These are phyloP conservation scores for Myocastor coypus DNA, from an alignment of 2,113 vertebrate genomes.

Conservation along the genomic window DNA sequence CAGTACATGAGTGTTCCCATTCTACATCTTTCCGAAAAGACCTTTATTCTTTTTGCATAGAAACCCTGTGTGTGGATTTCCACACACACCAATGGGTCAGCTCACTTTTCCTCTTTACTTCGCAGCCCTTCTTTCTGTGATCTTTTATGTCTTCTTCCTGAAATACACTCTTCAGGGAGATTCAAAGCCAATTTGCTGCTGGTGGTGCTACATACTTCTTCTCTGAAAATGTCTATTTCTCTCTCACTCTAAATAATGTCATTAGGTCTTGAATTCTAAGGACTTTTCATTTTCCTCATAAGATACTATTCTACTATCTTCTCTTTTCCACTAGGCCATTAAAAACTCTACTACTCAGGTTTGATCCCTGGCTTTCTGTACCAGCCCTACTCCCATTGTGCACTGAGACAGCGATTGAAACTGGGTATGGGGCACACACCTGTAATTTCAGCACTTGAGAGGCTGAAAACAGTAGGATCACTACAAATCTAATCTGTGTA, in stretches of 20 bases:
- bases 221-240: slow-evolving; percentile 39
- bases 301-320: slow-evolving; percentile 14
- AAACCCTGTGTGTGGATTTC: not conserved
- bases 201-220: not conserved
- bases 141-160: not conserved
- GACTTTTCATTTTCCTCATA: not conserved
- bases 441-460: too few species aligned
- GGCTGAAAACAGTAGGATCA: too few species aligned
- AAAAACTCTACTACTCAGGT: not conserved
- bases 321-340: not conserved
- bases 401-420: too few species aligned
- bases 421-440: too few species aligned
- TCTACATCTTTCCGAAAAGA: not conserved
- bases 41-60: not conserved
- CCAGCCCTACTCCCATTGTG: too few species aligned
- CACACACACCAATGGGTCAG: not conserved
- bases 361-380: too few species aligned
- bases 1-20: not conserved
- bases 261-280: not conserved
- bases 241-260: slow-evolving; percentile 10
- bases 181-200: not conserved
- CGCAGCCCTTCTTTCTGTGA: not conserved
- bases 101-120: not conserved
- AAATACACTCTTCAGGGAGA: not conserved
- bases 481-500: too few species aligned